Base-by-base conservation (phyloP, 2,797 vertebrate species). In the Epinephelus coioides region DNA sequence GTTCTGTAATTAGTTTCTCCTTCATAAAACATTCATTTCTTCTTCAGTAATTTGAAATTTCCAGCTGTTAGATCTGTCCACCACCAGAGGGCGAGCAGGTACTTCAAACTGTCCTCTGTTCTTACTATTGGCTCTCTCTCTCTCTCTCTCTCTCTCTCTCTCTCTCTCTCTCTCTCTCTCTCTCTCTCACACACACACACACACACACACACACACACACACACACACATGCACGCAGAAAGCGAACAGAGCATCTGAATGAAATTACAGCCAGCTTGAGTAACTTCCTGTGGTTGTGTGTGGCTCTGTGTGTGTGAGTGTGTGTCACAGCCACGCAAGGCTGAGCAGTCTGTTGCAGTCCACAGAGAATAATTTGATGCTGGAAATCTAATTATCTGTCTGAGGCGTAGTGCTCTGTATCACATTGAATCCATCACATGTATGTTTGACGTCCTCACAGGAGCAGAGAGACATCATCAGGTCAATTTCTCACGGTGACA, bases 261-360 rank as follows among this genome's bases (percentile, higher is more conserved):
- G 54, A 84, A 86, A 86, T 86, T 86, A 88, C 81, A 82, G 44
- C 15, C 23, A 0, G 59, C 63, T 66, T 81, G 61, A 72, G 69
- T 68, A 69, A 84, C 78, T 86, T 88, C 72, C 66, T 80, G 80
- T 76, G 34, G 61, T 72, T 49, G 77, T 55, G 38, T 57, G 46
- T 60, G 65, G 55, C 40, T 69, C 30, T 66, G 59, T 56, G 59
- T 67, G 47, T 56, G 73, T 34, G 34, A 7, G 34, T 34, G 34
- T 73, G 64, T 62, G 78, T 77, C 74, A 81, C 74, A 70, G 63
- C 71, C 61, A 69, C 40, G 27, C 38, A 77, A 27, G 34, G 23
- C 78, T 82, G 79, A 85, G 62, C 65, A 63, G 77, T 70, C 23
- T 47, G 2, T 50, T 47, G n/a, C 30, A n/a, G 71, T 88, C 86